Evolutionary conservation across 2,797 vertebrate genomes (phyloP).

Genomic region (Channallabes apus): DNA sequence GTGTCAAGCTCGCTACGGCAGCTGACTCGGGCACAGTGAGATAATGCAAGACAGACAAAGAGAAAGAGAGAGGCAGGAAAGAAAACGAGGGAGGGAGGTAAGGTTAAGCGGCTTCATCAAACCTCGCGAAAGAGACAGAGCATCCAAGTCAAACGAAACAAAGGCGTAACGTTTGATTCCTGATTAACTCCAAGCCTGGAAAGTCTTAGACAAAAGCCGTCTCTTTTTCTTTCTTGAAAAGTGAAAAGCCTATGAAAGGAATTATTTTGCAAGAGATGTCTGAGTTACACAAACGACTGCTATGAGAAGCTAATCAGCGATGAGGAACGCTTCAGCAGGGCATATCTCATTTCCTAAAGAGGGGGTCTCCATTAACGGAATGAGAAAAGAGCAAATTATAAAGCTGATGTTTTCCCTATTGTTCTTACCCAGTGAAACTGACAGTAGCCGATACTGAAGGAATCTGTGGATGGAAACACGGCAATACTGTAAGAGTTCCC

Average conservation of each 20-base stretch:
- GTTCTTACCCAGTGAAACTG: conserved; percentile 34
- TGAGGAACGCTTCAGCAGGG: conserved; percentile 50
- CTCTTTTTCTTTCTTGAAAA: conserved; percentile 46
- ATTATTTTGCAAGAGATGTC: conserved; percentile 46
- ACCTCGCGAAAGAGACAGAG: conserved; percentile 55
- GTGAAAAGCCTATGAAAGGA: conserved; percentile 46
- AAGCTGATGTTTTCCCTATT: conserved; percentile 50
- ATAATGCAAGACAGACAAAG: conserved; percentile 48
- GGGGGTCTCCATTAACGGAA: conserved; percentile 36
- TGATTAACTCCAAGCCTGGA: conserved; percentile 37
- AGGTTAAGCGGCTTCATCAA: conserved; percentile 58
- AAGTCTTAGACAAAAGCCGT: conserved; percentile 51
- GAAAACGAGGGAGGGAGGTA: conserved; percentile 11
- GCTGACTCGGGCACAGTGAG: conserved; percentile 49
- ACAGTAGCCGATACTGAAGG: conserved; percentile 40
- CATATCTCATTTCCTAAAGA: conserved; percentile 53
- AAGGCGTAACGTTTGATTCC: conserved; percentile 51
- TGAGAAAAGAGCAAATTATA: conserved; percentile 39
- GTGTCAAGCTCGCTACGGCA: conserved; percentile 46
- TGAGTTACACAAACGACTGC: conserved; percentile 37
- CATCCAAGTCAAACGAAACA: conserved; percentile 52
- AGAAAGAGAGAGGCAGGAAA: conserved; percentile 13
- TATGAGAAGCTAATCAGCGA: conserved; percentile 47
- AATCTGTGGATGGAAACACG: conserved; percentile 43
- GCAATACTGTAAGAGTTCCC: conserved; percentile 28